A percentile compares a stretch with the other conserved stretches of the same genome.
phyloP scores from a whole-genome alignment of 1,140 invertebrate species.

The Phymorhynchus buccinoides region DNA sequence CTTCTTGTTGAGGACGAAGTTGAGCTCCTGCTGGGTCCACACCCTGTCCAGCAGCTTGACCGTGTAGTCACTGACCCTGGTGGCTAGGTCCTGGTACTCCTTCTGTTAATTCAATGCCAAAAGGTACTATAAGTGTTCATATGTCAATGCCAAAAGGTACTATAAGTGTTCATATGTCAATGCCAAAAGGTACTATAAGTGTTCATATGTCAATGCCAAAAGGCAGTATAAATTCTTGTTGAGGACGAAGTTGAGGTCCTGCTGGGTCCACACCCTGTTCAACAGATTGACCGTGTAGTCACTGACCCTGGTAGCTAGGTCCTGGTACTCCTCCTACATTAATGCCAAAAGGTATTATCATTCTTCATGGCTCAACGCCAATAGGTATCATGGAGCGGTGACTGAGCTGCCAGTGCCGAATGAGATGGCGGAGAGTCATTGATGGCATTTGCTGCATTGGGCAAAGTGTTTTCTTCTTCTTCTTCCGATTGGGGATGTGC shows the following conservation, averaged over 20 bases:
- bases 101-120: no score
- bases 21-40: constrained; percentile 69
- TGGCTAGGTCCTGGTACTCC: constrained; percentile 76
- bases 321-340: constrained; percentile 76
- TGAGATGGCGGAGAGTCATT: no score
- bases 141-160: no score
- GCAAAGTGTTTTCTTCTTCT: no score
- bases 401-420: no score
- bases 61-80: constrained; percentile 74
- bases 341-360: no score
- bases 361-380: no score
- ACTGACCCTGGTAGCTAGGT: constrained; percentile 76
- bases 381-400: no score
- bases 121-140: no score
- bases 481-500: no score
- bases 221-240: constrained; percentile 62
- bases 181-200: constrained; percentile 70
- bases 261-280: constrained; percentile 68
- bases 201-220: constrained; percentile 64
- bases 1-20: constrained; percentile 66
- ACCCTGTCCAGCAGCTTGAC: constrained; percentile 71
- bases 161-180: constrained; percentile 68
- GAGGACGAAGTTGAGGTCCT: constrained; percentile 67
- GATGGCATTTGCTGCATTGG: no score
- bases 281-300: constrained; percentile 70